Evolutionary conservation across 1,140 invertebrate genomes (phyloP), one percentile per base, ranked within the genome.

Genomic region (Branchinecta lynchi): DNA sequence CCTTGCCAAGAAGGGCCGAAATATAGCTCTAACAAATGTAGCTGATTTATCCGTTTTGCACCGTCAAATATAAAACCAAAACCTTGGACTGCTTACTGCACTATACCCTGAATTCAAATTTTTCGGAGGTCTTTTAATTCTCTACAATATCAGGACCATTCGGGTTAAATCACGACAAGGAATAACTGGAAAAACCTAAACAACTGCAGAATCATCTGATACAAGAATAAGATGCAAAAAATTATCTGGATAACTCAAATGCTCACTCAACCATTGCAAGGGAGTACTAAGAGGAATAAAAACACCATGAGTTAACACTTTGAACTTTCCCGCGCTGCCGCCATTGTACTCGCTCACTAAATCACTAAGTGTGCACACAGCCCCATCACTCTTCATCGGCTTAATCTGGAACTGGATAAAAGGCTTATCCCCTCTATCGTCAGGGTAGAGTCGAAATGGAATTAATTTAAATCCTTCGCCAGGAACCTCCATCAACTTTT

Each of bases 181-280:
- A 32, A 32, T 32, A 32, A 32, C 32, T 32, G 32, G 32, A 32
- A 32, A n/a, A 32, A 32, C 32, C 32, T 32, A 32, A 32, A 5
- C 32, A 32, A 32, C 1, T 5, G 32, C 32, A 32, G 32, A 32
- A 32, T 32, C 32, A 32, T 32, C 51, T 60, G 51, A 20, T 20
- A 60, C 17, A 60, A 60, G 51, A 60, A 60, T 6, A 60, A 91
- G 81, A 84, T 99, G 96, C 71, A 99, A 80, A 81, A 99, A 99
- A 80, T 99, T 99, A 78, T 99, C 96, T 5, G 96, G 93, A 81
- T 97, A 97, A 79, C 94, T 96, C 68, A 98, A 81, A 79, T 98
- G 94, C 81, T 97, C 93, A 15, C 93, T 94, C 77, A 99, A 85
- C 95, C 96, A 99, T 76, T 96, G 90, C 8, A 98, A 75, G 7